These are phyloP conservation scores for Drosophila dives DNA, from an alignment of 2,888 invertebrate genomes.

Conservation along the genomic window DNA sequence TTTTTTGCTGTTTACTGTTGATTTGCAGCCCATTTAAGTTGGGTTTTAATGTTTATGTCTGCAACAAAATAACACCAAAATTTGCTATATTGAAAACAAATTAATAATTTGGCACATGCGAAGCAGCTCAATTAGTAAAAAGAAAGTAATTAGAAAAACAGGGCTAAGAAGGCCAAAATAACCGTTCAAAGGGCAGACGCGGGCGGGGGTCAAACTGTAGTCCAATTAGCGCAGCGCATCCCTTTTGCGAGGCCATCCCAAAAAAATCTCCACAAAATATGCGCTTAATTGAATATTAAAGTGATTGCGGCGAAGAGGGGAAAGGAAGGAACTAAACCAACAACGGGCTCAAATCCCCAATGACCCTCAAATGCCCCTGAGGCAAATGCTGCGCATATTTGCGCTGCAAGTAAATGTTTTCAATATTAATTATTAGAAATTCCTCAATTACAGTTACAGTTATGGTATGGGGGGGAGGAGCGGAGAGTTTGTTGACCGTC, in stretches of 20 bases:
- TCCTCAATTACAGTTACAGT: neutral
- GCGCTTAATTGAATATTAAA: conserved; percentile 69
- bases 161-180: conserved; percentile 27
- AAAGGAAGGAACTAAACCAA: conserved; percentile 8
- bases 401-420: conserved; percentile 58
- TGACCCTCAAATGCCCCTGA: conserved; percentile 49
- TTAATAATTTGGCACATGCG: conserved; percentile 35
- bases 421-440: conserved; percentile 72
- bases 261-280: conserved; percentile 68
- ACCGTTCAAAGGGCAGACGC: conserved; percentile 3
- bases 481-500: neutral
- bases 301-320: neutral
- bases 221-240: conserved; percentile 62
- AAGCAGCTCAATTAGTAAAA: conserved; percentile 58
- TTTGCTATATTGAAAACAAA: conserved; percentile 61
- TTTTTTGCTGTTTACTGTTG: neutral
- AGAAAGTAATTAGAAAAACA: conserved; percentile 65
- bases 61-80: conserved; percentile 18
- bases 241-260: conserved; percentile 37
- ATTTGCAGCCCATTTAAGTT: conserved; percentile 21
- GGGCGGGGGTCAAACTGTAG: conserved; percentile 11
- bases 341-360: conserved; percentile 28
- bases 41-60: conserved; percentile 31
- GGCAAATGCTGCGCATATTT: conserved; percentile 29
- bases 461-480: neutral